phyloP scores from a whole-genome alignment of 2,797 vertebrate genomes.

The Sebastes jordani region DNA sequence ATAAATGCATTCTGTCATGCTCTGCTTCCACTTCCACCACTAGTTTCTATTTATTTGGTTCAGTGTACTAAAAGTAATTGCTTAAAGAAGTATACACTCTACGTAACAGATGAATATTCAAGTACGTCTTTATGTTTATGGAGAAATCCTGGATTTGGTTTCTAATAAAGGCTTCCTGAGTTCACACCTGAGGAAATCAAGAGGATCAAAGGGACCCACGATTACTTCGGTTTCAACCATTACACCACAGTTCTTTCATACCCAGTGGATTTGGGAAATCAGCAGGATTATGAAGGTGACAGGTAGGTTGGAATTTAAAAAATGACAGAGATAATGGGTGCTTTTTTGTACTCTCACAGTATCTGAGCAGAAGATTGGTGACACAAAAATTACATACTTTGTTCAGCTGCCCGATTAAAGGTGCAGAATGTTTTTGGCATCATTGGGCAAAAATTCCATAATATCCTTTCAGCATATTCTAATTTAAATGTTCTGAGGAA shows the following conservation, averaged over 20 bases:
- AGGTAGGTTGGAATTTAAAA: slow-evolving; percentile 4
- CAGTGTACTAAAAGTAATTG: neutral
- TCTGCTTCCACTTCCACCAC: neutral
- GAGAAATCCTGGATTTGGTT: neutral
- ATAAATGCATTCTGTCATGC: neutral
- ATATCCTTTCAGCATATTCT: too few species aligned
- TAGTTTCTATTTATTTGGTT: neutral
- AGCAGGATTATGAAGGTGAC: slow-evolving; percentile 85
- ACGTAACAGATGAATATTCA: neutral
- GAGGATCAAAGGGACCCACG: slow-evolving; percentile 89
- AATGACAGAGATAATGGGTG: neutral
- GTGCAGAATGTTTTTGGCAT: too few species aligned
- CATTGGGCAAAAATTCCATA: too few species aligned
- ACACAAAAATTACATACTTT: neutral
- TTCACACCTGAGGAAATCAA: slow-evolving; percentile 88
- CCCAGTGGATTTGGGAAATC: slow-evolving; percentile 72
- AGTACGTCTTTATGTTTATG: neutral
- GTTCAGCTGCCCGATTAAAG: neutral
- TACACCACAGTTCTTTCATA: slow-evolving; percentile 87
- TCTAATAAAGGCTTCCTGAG: slow-evolving; percentile 86
- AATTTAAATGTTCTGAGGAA: too few species aligned
- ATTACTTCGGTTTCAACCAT: slow-evolving; percentile 92
- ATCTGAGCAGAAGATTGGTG: neutral
- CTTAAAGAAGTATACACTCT: neutral
- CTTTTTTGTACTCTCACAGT: neutral